Conservation (phyloP, 2,113 vertebrate genomes). For the Neogale vison region DNA sequence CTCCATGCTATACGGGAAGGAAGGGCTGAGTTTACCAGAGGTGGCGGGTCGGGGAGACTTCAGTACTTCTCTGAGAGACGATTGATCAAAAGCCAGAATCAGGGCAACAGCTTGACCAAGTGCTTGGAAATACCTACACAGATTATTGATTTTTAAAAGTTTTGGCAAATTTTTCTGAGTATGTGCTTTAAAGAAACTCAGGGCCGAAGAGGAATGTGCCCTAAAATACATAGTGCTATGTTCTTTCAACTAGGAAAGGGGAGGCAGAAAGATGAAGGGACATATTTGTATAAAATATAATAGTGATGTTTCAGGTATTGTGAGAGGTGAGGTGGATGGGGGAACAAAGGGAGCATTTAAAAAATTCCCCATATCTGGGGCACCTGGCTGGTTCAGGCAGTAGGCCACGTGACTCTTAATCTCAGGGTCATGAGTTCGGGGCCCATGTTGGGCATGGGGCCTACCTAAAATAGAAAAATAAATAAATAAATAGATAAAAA, state of each 20-base stretch:
- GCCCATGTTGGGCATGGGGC: background rate
- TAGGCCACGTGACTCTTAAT: background rate
- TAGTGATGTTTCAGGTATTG: background rate
- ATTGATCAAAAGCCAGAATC: conserved; percentile 49
- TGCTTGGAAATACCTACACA: conserved; percentile 34
- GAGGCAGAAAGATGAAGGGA: background rate
- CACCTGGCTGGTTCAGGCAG: background rate
- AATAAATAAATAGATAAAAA: background rate
- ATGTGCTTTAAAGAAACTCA: conserved; percentile 19
- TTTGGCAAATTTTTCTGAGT: background rate
- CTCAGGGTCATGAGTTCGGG: background rate
- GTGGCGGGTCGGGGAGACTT: background rate
- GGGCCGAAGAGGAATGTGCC: background rate
- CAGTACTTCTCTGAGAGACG: background rate
- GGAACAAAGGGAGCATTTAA: background rate
- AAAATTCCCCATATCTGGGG: background rate
- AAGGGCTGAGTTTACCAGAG: background rate
- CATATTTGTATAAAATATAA: background rate
- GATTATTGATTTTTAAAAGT: background rate
- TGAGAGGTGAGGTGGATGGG: background rate
- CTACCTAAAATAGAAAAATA: background rate
- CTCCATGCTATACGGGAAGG: background rate
- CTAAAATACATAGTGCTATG: background rate
- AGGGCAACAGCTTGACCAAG: background rate
- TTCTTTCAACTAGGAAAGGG: background rate